Percentiles rank a stretch among this genome's conserved stretches.
Evolutionary conservation across 1,140 invertebrate genomes (phyloP).

Genomic region (Trichonephila inaurata): DNA sequence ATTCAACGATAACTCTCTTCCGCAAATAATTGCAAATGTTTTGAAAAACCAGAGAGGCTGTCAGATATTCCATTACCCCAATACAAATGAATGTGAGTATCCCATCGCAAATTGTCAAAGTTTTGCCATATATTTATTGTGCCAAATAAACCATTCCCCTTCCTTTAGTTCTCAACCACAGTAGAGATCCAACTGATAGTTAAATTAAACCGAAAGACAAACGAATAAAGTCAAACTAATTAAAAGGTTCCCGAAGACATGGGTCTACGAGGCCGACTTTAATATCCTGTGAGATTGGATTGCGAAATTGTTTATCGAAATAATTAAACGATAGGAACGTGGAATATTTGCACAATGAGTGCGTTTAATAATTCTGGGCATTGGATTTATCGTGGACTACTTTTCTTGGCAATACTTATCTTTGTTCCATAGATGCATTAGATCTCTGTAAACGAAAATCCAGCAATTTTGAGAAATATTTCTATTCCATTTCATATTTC

Average conservation of each 20-base stretch:
- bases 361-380: not conserved
- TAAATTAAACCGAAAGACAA: slow-evolving; percentile 55
- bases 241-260: slow-evolving; percentile 45
- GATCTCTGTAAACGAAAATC: not conserved
- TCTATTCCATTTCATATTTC: not conserved
- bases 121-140: slow-evolving; percentile 35
- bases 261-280: not conserved
- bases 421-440: not conserved
- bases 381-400: not conserved
- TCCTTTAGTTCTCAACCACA: not conserved
- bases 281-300: slow-evolving; percentile 41
- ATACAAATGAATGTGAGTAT: not conserved
- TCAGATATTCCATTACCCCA: not conserved
- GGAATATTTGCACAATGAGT: slow-evolving; percentile 1
- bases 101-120: slow-evolving; percentile 9
- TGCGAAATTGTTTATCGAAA: slow-evolving; percentile 50
- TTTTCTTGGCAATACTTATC: not conserved
- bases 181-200: slow-evolving; percentile 24
- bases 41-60: not conserved
- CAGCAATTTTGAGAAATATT: not conserved
- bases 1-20: not conserved
- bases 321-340: slow-evolving; percentile 36
- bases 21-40: not conserved
- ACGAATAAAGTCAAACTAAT: slow-evolving; percentile 54
- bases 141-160: not conserved